phyloP scores from a whole-genome alignment of 2,797 vertebrate species.

The Paedocypris micromegethes region DNA sequence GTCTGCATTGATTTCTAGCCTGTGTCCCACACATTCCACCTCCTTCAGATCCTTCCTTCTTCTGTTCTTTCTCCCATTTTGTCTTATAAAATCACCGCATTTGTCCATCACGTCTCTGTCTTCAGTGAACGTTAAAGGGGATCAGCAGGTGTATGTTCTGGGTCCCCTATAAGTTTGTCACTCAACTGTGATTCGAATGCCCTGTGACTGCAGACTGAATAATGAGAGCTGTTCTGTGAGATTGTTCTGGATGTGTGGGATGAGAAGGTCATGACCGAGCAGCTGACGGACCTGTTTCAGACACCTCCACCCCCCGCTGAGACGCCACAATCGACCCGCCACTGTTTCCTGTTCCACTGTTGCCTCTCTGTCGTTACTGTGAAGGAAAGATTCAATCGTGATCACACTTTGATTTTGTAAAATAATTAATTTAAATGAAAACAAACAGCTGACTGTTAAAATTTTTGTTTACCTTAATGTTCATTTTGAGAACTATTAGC shows the following conservation, averaged over 20 bases:
- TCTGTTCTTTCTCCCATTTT: background rate
- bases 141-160: background rate
- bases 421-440: no score
- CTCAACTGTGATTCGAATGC: slow-evolving; percentile 10
- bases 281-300: slow-evolving; percentile 22
- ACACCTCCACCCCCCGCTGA: slow-evolving; percentile 3
- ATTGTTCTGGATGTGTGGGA: slow-evolving; percentile 12
- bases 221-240: slow-evolving; percentile 2
- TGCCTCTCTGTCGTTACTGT: background rate
- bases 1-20: slow-evolving; percentile 11
- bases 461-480: no score
- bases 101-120: no score
- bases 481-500: no score
- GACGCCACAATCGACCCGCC: slow-evolving; percentile 2
- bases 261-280: slow-evolving; percentile 4
- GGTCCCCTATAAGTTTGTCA: background rate
- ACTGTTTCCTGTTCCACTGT: no score
- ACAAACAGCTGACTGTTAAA: no score
- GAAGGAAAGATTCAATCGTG: background rate
- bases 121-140: no score
- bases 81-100: no score
- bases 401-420: no score
- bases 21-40: background rate
- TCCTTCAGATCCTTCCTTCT: slow-evolving; percentile 2
- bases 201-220: slow-evolving; percentile 17